Evolutionary conservation across 2,888 invertebrate species (phyloP).

Genomic region (Drosophila atripex): DNA sequence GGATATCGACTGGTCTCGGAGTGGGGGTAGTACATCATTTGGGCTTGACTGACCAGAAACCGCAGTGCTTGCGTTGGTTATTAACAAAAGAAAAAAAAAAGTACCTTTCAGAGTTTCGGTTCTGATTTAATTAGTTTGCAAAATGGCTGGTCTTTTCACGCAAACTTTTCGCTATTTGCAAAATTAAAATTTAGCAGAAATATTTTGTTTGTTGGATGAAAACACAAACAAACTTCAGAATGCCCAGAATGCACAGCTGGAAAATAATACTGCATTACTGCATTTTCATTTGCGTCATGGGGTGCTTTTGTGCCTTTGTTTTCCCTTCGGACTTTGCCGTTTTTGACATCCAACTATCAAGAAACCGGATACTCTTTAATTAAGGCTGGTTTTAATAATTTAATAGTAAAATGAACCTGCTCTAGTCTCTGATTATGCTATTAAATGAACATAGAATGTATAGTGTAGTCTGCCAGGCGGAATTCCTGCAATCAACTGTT

Average conservation of each 20-base stretch:
- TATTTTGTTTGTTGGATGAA: background rate
- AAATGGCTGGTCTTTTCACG: background rate
- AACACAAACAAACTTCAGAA: slow-evolving; percentile 5
- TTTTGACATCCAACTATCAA: slow-evolving; percentile 1
- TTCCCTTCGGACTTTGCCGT: background rate
- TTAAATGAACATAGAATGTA: background rate
- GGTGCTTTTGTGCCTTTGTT: slow-evolving; percentile 21
- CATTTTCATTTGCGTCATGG: slow-evolving; percentile 14
- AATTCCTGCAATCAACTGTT: no score
- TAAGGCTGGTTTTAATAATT: background rate
- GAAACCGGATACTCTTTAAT: slow-evolving; percentile 1
- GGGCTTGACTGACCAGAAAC: background rate
- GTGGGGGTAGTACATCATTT: background rate
- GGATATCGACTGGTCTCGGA: no score
- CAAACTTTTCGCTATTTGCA: background rate
- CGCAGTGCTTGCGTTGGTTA: background rate
- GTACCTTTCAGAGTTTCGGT: background rate
- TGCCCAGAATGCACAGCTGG: slow-evolving; percentile 16
- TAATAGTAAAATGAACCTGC: background rate
- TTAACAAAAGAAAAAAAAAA: no score
- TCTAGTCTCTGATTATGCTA: background rate
- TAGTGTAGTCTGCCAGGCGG: background rate
- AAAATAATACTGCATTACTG: slow-evolving; percentile 9
- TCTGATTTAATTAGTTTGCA: slow-evolving; percentile 13
- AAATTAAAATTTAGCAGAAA: background rate